Percentiles rank a stretch among this genome's conserved stretches.
These are phyloP conservation scores for Lepisosteus oculatus DNA, from an alignment of 2,113 vertebrate genomes.

Conservation along the genomic window DNA sequence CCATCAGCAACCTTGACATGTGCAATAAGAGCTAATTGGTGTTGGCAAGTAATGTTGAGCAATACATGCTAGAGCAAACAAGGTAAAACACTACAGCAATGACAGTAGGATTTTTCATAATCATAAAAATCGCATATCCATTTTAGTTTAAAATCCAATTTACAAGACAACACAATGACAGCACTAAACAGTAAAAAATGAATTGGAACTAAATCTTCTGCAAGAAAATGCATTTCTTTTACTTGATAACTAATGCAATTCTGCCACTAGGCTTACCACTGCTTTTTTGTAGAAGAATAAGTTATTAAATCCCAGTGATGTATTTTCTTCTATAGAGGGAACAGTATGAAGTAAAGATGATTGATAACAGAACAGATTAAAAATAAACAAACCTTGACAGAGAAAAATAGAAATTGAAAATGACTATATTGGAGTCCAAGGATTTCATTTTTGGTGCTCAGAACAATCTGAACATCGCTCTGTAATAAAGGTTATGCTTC, in stretches of 20 bases:
- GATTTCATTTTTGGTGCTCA: slow-evolving; percentile 45
- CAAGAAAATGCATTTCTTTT: slow-evolving; percentile 16
- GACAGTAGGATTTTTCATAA: slow-evolving; percentile 26
- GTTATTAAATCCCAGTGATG: slow-evolving; percentile 42
- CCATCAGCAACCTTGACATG: too few relatives aligned
- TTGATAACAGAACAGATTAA: slow-evolving; percentile 52
- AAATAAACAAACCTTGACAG: slow-evolving; percentile 52
- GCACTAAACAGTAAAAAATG: not conserved
- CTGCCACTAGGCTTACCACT: not conserved
- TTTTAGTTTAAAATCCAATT: not conserved
- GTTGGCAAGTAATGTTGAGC: not conserved
- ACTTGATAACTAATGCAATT: not conserved
- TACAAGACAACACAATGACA: too few relatives aligned
- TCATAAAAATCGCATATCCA: not conserved
- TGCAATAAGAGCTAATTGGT: too few relatives aligned
- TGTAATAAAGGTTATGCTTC: slow-evolving; percentile 8
- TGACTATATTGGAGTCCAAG: slow-evolving; percentile 26
- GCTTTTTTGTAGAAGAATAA: slow-evolving; percentile 20
- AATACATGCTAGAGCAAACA: not conserved
- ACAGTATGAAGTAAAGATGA: slow-evolving; percentile 31
- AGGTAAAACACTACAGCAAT: slow-evolving; percentile 13
- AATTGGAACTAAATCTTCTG: not conserved
- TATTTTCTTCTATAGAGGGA: slow-evolving; percentile 25
- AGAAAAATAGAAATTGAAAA: slow-evolving; percentile 28
- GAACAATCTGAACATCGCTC: slow-evolving; percentile 29